phyloP scores from a whole-genome alignment of 2,888 invertebrate genomes.

The Drosophila ezoana region DNA sequence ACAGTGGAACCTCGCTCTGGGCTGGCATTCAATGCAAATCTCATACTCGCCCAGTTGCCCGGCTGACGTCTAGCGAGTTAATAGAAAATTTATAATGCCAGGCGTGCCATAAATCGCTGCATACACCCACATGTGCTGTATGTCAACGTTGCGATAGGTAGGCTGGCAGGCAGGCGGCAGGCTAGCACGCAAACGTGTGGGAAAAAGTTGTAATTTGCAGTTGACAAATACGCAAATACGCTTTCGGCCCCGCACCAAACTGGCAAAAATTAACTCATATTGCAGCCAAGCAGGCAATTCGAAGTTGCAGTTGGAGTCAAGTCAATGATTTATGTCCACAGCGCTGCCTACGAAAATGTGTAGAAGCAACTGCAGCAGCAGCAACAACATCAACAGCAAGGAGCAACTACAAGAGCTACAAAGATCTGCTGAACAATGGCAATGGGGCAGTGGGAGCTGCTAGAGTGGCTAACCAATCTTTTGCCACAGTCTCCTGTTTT shows the following conservation, averaged over 20 bases:
- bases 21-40: conserved; percentile 77
- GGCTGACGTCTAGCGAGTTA: conserved; percentile 69
- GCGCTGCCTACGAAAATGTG: conserved; percentile 72
- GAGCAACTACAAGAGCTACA: conserved; percentile 47
- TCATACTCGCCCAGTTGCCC: conserved; percentile 30
- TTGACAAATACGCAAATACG: conserved; percentile 81
- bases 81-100: conserved; percentile 79
- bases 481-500: conserved; percentile 29
- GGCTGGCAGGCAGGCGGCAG: not conserved
- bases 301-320: conserved; percentile 47
- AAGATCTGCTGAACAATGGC: conserved; percentile 58
- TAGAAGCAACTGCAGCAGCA: conserved; percentile 39
- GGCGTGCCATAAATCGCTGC: conserved; percentile 72
- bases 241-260: conserved; percentile 38
- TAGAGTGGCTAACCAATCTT: conserved; percentile 51
- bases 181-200: conserved; percentile 64
- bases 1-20: conserved; percentile 29
- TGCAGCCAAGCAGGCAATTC: conserved; percentile 53
- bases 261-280: conserved; percentile 77
- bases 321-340: conserved; percentile 65
- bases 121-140: conserved; percentile 70
- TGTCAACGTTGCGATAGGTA: conserved; percentile 57
- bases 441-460: conserved; percentile 68
- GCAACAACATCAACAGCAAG: conserved; percentile 34
- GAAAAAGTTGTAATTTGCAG: conserved; percentile 80